phyloP scores from a whole-genome alignment of 2,888 invertebrate species.

The Taphrorychus bicolor region DNA sequence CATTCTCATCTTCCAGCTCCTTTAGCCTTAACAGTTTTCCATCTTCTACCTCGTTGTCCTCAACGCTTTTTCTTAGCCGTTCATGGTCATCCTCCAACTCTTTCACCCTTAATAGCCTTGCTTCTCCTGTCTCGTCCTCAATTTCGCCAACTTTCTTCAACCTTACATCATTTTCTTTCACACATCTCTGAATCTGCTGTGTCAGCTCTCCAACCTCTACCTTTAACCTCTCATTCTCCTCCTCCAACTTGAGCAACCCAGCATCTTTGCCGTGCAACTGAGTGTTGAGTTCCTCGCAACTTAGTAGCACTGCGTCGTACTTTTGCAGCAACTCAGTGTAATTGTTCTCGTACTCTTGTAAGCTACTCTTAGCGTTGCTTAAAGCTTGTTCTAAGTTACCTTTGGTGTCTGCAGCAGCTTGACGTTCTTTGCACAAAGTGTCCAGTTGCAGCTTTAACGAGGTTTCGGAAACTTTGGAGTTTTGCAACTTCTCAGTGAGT shows the following conservation, averaged over 20 bases:
- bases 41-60: background rate
- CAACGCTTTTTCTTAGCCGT: background rate
- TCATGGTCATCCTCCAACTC: background rate
- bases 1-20: background rate
- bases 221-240: slow-evolving; percentile 29
- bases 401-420: slow-evolving; percentile 45
- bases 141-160: background rate
- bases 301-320: slow-evolving; percentile 43
- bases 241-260: background rate
- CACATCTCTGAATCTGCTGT: too few species aligned
- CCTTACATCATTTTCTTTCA: background rate
- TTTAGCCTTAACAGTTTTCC: too few species aligned
- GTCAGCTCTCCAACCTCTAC: slow-evolving; percentile 2
- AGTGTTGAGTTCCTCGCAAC: slow-evolving; percentile 34
- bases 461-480: slow-evolving; percentile 57
- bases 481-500: slow-evolving; percentile 56
- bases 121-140: too few species aligned
- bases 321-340: slow-evolving; percentile 43
- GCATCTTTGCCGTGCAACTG: slow-evolving; percentile 31
- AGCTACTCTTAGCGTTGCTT: slow-evolving; percentile 15
- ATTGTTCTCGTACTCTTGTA: slow-evolving; percentile 43
- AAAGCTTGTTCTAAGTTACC: slow-evolving; percentile 43
- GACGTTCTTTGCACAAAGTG: slow-evolving; percentile 52
- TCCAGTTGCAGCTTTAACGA: slow-evolving; percentile 54
- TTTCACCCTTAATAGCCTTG: background rate